Base-by-base conservation (phyloP, 2,888 invertebrate species). In the Leptopilina drosophilae region DNA sequence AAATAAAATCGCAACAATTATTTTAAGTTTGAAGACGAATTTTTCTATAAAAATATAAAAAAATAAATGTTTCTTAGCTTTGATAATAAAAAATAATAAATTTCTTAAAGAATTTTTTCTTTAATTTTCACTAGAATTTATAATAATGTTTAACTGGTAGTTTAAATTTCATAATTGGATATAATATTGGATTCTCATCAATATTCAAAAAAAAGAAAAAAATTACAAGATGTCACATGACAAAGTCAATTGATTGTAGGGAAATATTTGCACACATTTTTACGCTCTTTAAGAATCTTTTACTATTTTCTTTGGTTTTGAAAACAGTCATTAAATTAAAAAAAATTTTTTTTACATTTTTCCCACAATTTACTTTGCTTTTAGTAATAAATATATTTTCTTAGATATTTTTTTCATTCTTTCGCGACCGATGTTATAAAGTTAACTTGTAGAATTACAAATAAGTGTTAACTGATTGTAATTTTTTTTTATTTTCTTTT, bases 161-260 rank as follows among this genome's bases (percentile, higher is more conserved):
- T 67, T n/a, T 33, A 53, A 56, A 26, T 73, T 73, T 53, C 49
- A 69, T 26, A 69, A 73, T n/a, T n/a, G n/a, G n/a, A n/a, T 9
- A 33, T 33, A 14, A 26, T 69, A 20, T 20, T 20, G 33, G 33
- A 69, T 26, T 14, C 56, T 56, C 56, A 73, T 73, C 26, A 56
- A 56, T 73, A 73, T 73, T 56, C 73, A 56, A 33, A 33, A 33
- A 33, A 33, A 33, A n/a, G n/a, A 2, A 33, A 33, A 5, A 56
- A 73, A 53, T 33, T 56, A 56, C 26, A 56, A 33, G 5, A 73
- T 53, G 53, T 69, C 14, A 20, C 46, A 46, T 69, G 4, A 33
- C 73, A 56, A 73, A 33, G 20, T 73, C 33, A 73, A 56, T 14
- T 33, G 53, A 26, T 69, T 53, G 56, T 5, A 73, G 9, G 12